Evolutionary conservation across 2,113 vertebrate species (phyloP), one percentile per base, ranked within the genome.

Genomic region (Sardina pilchardus): DNA sequence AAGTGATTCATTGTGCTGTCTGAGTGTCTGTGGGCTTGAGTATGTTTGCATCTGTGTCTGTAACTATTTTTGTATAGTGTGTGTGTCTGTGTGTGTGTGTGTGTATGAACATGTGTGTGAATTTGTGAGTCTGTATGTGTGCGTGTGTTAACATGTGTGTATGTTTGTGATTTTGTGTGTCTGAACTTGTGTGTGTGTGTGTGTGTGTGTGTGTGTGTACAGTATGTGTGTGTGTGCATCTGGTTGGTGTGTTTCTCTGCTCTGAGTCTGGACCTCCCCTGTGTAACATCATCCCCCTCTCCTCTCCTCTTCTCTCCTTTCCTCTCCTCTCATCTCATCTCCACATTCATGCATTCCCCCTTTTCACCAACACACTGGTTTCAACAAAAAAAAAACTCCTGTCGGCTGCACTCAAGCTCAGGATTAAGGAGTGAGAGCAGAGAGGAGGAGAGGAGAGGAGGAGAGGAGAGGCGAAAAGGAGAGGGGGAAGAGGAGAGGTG

Each of bases 341-440:
- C 88, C 88, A 89, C 43, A 75, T 86, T 81, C 81, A 83, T 83
- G 84, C 47, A 56, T 83, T 53, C 50, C 50, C 50, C 50, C 3
- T 17, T 53, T 53, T 53, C 50, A 53, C 14, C 50, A 53, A 53
- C 50, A 53, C 50, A 53, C 50, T 53, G 50, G 50, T 53, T 53
- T 53, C 16, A 53, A 42, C 16, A 53, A 53, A 50, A 50, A 19
- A 19, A 53, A 53, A 17, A 53, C 50, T 53, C 50, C 50, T 53
- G 50, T 53, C 50, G 50, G 50, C 50, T 4, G 50, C 50, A 53
- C 50, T 53, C 50, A 53, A 53, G 50, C 16, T 53, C 91, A 21
- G 93, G 93, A 94, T 94, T 94, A 92, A 90, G 88, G 84, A 89
- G 90, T 90, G 86, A 85, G 19, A 71, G 1, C 8, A 48, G 43